Conservation (phyloP, 1,140 invertebrate genomes). For the Philopotamus ludificatus region DNA sequence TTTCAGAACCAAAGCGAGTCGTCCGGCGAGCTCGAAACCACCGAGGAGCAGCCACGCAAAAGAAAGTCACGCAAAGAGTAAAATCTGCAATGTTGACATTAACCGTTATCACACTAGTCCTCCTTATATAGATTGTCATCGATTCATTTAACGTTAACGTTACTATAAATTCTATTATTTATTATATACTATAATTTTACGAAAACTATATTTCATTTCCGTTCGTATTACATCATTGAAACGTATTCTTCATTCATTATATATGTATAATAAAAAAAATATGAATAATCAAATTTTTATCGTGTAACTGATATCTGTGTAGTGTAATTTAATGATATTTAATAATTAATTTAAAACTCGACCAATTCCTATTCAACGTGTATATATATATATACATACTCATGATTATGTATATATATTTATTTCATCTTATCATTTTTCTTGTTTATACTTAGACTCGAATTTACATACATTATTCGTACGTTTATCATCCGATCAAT, state of each 20-base stretch:
- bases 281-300: no score
- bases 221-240: neutral
- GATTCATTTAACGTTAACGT: neutral
- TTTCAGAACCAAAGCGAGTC: constrained; percentile 9
- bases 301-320: no score
- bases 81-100: constrained; percentile 17
- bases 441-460: no score
- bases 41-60: constrained; percentile 55
- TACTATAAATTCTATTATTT: neutral
- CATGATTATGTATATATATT: no score
- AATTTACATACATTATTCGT: no score
- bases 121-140: constrained; percentile 4
- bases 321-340: no score
- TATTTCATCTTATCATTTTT: no score
- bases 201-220: neutral
- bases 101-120: constrained; percentile 4
- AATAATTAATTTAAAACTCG: no score
- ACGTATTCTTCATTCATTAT: neutral
- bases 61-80: constrained; percentile 59
- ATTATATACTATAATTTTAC: neutral
- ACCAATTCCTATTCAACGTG: no score
- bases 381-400: no score
- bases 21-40: neutral
- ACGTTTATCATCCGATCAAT: no score
- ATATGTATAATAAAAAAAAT: no score